These are phyloP conservation scores for Hydrozoanthus gracilis DNA, from an alignment of 92 coral and sea anemone genomes.

Conservation along the genomic window DNA sequence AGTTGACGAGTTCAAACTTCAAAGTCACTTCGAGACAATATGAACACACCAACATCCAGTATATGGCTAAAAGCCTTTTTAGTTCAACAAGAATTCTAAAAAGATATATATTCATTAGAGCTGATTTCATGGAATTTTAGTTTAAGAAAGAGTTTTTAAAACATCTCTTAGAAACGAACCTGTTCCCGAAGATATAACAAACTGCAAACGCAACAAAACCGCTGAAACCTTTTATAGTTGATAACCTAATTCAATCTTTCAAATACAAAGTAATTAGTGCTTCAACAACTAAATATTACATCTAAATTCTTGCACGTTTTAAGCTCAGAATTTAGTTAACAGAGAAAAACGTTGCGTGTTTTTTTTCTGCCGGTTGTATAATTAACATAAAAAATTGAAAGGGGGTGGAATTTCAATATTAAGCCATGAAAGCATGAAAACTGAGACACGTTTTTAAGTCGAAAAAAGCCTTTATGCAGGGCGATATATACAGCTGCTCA, in stretches of 20 bases:
- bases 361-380: background rate
- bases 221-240: no score
- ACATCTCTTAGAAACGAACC: no score
- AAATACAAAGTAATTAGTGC: no score
- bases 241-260: no score
- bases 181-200: no score
- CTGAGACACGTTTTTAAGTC: background rate
- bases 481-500: background rate
- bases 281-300: no score
- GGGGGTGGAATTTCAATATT: background rate
- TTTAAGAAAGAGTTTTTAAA: no score
- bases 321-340: no score
- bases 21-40: background rate
- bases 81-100: background rate
- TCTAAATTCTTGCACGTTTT: no score
- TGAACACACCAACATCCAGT: background rate
- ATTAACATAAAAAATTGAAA: background rate
- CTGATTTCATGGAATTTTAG: no score
- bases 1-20: conserved; percentile 1
- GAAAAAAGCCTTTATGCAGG: background rate
- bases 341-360: no score
- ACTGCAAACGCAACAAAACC: no score
- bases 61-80: background rate
- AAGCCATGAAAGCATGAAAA: background rate
- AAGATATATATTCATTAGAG: background rate